Conservation (phyloP, 2,888 invertebrate genomes). For the Callyntrura sp. region DNA sequence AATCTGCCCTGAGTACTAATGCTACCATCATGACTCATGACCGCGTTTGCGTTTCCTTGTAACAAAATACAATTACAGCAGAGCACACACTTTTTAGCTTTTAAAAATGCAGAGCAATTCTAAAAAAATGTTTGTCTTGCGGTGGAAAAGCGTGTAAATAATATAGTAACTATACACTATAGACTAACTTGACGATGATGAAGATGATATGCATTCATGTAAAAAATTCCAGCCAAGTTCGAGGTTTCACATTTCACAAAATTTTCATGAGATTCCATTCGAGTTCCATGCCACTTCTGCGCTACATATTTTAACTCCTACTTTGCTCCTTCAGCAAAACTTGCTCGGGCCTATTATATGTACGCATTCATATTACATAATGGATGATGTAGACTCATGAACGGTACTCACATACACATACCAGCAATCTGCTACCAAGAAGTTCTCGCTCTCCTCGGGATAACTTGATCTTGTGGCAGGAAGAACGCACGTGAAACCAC, state of each 20-base stretch:
- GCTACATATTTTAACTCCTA: background rate
- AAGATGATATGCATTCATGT: slow-evolving; percentile 14
- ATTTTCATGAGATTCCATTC: slow-evolving; percentile 64
- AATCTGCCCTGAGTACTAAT: slow-evolving; percentile 27
- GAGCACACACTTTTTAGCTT: background rate
- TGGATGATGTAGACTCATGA: background rate
- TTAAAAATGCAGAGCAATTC: slow-evolving; percentile 12
- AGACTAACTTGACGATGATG: slow-evolving; percentile 17
- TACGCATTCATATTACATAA: background rate
- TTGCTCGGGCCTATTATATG: background rate
- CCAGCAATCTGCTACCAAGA: background rate
- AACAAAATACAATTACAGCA: background rate
- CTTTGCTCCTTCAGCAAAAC: slow-evolving; percentile 28
- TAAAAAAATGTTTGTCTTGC: slow-evolving; percentile 2
- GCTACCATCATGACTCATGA: background rate
- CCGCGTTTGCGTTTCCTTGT: too few species aligned
- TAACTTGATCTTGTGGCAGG: slow-evolving; percentile 42
- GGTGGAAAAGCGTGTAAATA: background rate
- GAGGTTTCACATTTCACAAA: slow-evolving; percentile 68
- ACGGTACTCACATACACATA: background rate
- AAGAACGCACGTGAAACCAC: slow-evolving; percentile 28
- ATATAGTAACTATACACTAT: background rate
- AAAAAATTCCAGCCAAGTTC: slow-evolving; percentile 51
- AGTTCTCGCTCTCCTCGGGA: background rate
- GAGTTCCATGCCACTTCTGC: background rate